Conservation (phyloP, 2,888 invertebrate species). For the Agonopterix alstromeriana region DNA sequence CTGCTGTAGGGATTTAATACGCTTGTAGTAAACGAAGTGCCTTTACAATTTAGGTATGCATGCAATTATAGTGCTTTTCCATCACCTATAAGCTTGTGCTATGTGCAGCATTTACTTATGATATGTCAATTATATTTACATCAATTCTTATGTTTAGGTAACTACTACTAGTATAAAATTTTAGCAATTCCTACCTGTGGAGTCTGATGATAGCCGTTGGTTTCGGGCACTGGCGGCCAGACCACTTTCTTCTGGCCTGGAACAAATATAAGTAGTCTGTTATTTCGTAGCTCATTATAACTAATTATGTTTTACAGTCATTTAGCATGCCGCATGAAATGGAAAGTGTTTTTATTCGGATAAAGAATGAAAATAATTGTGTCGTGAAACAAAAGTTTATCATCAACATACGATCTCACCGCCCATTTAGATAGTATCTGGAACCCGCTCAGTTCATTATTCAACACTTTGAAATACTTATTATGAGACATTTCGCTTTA, state of each 20-base stretch:
- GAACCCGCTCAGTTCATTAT: conserved; percentile 29
- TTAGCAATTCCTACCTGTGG: conserved; percentile 73
- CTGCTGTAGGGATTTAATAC: conserved; percentile 50
- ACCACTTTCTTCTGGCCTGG: conserved; percentile 90
- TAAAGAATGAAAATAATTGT: conserved; percentile 5
- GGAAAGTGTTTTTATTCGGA: conserved; percentile 1
- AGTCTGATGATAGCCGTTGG: conserved; percentile 77
- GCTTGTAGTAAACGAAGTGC: conserved; percentile 18
- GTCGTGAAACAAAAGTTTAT: conserved; percentile 3
- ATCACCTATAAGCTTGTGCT: conserved; percentile 44
- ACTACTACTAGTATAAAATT: conserved; percentile 2
- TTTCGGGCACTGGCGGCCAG: conserved; percentile 89
- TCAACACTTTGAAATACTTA: conserved; percentile 47
- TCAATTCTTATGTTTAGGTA: not conserved
- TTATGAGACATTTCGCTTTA: conserved; percentile 64
- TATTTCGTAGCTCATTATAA: too few relatives aligned
- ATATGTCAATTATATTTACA: not conserved
- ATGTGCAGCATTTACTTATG: conserved; percentile 42
- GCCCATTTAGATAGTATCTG: conserved; percentile 10
- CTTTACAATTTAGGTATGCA: conserved; percentile 13
- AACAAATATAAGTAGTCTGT: conserved; percentile 35
- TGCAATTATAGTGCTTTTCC: conserved; percentile 36
- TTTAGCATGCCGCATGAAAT: not conserved
- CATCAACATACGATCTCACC: conserved; percentile 5
- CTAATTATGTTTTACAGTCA: not conserved